A percentile compares a stretch with the other conserved stretches of the same genome.
phyloP scores from a whole-genome alignment of 2,113 vertebrate genomes.

The Pelobates fuscus region DNA sequence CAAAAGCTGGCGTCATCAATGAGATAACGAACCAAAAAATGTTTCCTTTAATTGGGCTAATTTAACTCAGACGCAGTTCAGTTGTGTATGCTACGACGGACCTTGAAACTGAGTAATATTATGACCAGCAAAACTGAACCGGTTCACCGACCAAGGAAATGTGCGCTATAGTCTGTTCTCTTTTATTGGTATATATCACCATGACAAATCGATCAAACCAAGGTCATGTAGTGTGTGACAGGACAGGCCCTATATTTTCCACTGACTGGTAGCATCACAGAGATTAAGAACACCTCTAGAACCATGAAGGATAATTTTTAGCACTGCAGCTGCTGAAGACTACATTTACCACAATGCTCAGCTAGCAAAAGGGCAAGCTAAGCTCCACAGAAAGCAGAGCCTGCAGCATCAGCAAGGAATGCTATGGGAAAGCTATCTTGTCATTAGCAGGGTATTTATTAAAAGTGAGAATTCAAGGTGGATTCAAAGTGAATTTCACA shows the following conservation, averaged over 20 bases:
- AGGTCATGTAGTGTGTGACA: neutral
- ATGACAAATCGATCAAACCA: neutral
- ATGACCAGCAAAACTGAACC: neutral
- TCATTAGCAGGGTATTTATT: too few relatives aligned
- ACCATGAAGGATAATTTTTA: too few relatives aligned
- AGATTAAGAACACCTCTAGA: too few relatives aligned
- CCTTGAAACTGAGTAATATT: neutral
- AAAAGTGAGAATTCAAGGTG: too few relatives aligned
- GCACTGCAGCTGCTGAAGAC: too few relatives aligned
- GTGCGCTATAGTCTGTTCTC: neutral
- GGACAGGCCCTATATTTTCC: neutral
- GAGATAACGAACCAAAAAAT: slow-evolving; percentile 14
- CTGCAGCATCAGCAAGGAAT: too few relatives aligned
- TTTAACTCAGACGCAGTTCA: too few relatives aligned
- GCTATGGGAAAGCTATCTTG: too few relatives aligned
- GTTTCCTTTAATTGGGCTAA: neutral
- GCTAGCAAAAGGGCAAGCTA: too few relatives aligned
- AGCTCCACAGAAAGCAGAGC: too few relatives aligned
- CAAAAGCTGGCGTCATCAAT: slow-evolving; percentile 14
- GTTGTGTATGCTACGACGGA: neutral
- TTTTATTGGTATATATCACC: neutral
- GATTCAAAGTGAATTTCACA: too few relatives aligned
- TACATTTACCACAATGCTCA: too few relatives aligned
- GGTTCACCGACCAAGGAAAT: neutral
- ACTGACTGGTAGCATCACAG: neutral